Evolutionary conservation across 2,113 vertebrate genomes (phyloP), one percentile per base, ranked within the genome.

Genomic region (Danionella cerebrum): DNA sequence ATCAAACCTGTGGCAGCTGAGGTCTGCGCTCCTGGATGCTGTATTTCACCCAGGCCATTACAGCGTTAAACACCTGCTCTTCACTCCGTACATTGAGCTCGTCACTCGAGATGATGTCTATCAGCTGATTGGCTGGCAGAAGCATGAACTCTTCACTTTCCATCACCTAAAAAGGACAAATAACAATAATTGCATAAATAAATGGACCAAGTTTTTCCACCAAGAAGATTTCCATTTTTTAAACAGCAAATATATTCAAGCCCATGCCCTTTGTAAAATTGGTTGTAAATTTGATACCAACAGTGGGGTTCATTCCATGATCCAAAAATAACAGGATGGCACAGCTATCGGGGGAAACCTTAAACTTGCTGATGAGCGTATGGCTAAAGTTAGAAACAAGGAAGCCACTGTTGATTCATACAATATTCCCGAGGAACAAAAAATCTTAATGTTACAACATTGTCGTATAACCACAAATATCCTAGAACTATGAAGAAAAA

Each of bases 101-200:
- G 1, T 99, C 96, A 13, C 96, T 99, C 70, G 96, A 98, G 76
- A 99, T 99, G 13, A 99, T 99, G 81, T 99, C 96, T 52, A 98
- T 99, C 66, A 99, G 85, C 79, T 99, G 96, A 75, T 98, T 98
- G 80, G 96, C 93, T 67, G 96, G 96, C 41, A 99, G 90, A 67
- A 99, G 82, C 96, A 99, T 98, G 80, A 99, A 99, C 83, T 99
- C 96, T 77, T 99, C 96, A 65, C 96, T 99, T 80, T 99, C 96
- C 96, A 99, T 99, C 12, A 98, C 95, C 95, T 99, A 71, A 62
- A 47, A 39, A 3, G 9, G 2, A 8, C n/a, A 13, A 29, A 33
- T 2, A 0, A 54, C n/a, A 10, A 18, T 22, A 33, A 7, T 22
- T 0, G 2, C 2, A 13, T 29, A 14, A 5, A 44, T 31, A 6